Evolutionary conservation across 2,113 vertebrate species (phyloP), one percentile per base, ranked within the genome.

Genomic region (Lichenostomus cassidix): DNA sequence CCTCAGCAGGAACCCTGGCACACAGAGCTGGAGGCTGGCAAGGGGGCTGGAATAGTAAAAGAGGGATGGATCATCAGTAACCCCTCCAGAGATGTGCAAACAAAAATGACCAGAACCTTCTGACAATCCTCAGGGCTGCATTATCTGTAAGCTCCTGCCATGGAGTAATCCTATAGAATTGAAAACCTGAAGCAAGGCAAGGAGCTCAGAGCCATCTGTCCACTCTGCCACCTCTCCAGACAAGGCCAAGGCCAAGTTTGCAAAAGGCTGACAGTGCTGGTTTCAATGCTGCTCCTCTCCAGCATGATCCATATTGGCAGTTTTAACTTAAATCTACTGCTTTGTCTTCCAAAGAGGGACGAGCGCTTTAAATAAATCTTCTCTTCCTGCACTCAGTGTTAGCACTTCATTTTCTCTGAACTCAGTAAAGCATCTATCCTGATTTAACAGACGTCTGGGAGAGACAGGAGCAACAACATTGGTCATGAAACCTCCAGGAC

Each of bases 391-490:
- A 12, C 56, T 65, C 67, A 28, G 31, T 46, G 31, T 49, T 87
- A 95, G 91, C 67, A 74, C 81, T 95, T 96, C 62, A 77, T 91
- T 94, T 94, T 90, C 91, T 89, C 78, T 73, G 52, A 76, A 70
- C 49, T 4, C 33, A 94, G 35, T 49, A 28, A 59, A 77, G 75
- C 87, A 95, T 94, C 88, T 44, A 90, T 86, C 79, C 94, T 86
- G 85, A 85, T 92, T 91, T 91, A 91, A 59, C 87, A 88, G 92
- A 86, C 83, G 42, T 39, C 75, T 90, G 59, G 33, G 59, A 80
- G 42, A 82, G 63, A 76, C 0, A 2, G 70, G 23, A 90, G 50
- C 65, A 85, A 50, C 67, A 90, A 12, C 65, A 62, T 0, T 29
- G 64, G 19, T 59, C 16, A 4, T 12, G 49, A 86, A 67, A 93